Conservation (phyloP, 2,888 invertebrate genomes). For the Galerucella nymphaeae region DNA sequence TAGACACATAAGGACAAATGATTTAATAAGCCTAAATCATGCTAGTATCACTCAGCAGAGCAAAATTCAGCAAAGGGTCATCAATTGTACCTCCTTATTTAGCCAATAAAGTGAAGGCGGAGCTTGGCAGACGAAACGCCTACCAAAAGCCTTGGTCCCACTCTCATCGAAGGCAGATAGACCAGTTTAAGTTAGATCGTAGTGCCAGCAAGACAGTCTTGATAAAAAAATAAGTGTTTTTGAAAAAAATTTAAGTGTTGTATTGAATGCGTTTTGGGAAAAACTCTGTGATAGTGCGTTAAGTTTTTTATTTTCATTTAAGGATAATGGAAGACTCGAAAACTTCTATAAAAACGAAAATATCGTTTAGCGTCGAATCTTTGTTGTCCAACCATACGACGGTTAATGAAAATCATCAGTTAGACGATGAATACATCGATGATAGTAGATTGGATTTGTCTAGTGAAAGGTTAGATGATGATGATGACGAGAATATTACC, state of each 20-base stretch:
- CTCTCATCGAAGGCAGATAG: conserved; percentile 43
- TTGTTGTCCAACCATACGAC: conserved; percentile 63
- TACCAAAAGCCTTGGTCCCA: conserved; percentile 52
- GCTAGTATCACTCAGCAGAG: conserved; percentile 54
- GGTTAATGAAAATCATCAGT: conserved; percentile 34
- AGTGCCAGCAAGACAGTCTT: conserved; percentile 44
- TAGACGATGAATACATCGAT: conserved; percentile 50
- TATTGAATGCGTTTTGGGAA: background rate
- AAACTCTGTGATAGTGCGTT: conserved; percentile 15
- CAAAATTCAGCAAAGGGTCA: conserved; percentile 53
- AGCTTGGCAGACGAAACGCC: conserved; percentile 47
- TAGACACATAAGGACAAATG: conserved; percentile 59
- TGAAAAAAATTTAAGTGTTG: background rate
- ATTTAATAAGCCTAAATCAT: conserved; percentile 61
- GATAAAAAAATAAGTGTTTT: conserved; percentile 36
- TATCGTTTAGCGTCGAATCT: conserved; percentile 80
- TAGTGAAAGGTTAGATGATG: conserved; percentile 63
- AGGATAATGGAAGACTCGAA: conserved; percentile 61
- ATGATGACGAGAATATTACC: conserved; percentile 64
- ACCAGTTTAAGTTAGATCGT: conserved; percentile 52
- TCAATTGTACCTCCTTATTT: conserved; percentile 56
- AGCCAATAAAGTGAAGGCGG: conserved; percentile 56
- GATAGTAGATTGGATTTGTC: conserved; percentile 50
- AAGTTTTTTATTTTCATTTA: conserved; percentile 44
- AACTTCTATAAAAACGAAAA: conserved; percentile 70